These are phyloP conservation scores for Crocuta crocuta DNA, from an alignment of 2,113 vertebrate species.

Conservation along the genomic window DNA sequence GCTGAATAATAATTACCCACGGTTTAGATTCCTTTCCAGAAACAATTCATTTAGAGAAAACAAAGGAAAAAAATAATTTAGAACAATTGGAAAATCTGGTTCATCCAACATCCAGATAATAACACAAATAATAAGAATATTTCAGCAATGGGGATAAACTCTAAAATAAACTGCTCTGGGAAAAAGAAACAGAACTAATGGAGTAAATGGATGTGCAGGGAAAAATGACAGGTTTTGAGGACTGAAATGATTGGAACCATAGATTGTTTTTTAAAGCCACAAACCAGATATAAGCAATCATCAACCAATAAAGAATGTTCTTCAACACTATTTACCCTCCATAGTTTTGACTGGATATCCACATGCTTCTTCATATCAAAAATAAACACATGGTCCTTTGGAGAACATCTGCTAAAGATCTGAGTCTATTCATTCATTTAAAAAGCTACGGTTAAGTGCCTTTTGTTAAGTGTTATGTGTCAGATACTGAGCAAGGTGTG, in stretches of 20 bases:
- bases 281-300: not conserved
- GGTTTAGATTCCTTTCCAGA: slow-evolving; percentile 81
- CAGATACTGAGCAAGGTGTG: not conserved
- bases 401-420: not conserved
- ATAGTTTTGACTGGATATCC: not conserved
- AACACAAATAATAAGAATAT: slow-evolving; percentile 28
- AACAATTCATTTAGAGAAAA: slow-evolving; percentile 83
- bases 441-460: not conserved
- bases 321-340: not conserved
- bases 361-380: not conserved
- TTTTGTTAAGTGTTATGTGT: not conserved
- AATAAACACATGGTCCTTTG: not conserved
- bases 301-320: not conserved
- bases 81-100: slow-evolving; percentile 80
- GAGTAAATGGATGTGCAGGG: not conserved
- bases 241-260: slow-evolving; percentile 2
- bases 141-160: not conserved
- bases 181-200: slow-evolving; percentile 16
- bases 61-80: slow-evolving; percentile 60
- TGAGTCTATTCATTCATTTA: not conserved
- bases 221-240: not conserved
- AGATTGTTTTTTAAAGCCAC: not conserved
- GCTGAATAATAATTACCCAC: slow-evolving; percentile 75
- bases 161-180: not conserved
- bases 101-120: slow-evolving; percentile 76